Evolutionary conservation across 2,888 invertebrate genomes (phyloP).

Genomic region (Aphodius sticticus): DNA sequence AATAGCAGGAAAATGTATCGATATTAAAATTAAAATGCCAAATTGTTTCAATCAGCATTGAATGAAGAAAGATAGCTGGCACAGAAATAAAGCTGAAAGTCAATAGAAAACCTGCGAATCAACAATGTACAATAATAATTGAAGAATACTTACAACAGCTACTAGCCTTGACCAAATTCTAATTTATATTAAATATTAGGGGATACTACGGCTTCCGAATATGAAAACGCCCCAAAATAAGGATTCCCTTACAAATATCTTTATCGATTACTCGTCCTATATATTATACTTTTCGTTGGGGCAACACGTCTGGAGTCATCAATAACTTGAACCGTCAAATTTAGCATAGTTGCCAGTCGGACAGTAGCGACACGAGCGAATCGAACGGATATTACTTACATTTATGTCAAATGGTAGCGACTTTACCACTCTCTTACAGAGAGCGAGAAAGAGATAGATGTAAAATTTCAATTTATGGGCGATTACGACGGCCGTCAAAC

Average conservation of each 20-base stretch:
- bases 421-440: not conserved
- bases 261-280: no score
- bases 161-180: not conserved
- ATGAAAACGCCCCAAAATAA: not conserved
- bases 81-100: no score
- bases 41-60: no score
- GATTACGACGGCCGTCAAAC: not conserved
- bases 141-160: not conserved
- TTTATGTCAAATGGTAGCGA: slow-evolving; percentile 18
- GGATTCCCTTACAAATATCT: not conserved
- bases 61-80: no score
- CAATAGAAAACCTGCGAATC: no score
- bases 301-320: not conserved
- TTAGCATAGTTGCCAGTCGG: not conserved
- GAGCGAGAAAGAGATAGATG: not conserved
- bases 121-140: not conserved
- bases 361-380: not conserved
- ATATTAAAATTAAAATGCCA: no score
- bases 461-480: not conserved
- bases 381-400: slow-evolving; percentile 22
- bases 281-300: no score
- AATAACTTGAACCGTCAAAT: not conserved
- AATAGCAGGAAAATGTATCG: no score
- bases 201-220: not conserved
- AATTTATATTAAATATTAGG: not conserved